These are phyloP conservation scores for Caprella mutica DNA, from an alignment of 2,888 invertebrate species.

Conservation along the genomic window DNA sequence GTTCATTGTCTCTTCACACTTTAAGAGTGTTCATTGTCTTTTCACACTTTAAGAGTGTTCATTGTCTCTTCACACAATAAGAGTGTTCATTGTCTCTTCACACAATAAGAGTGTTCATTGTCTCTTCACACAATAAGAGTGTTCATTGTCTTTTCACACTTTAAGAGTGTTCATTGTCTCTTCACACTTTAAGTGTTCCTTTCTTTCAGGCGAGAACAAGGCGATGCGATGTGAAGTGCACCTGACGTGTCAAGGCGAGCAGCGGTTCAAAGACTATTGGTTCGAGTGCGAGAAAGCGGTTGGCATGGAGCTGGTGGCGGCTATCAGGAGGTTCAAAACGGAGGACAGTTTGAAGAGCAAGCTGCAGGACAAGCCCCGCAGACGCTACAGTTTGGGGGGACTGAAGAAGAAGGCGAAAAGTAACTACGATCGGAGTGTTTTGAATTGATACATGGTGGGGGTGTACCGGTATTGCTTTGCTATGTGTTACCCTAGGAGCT, in stretches of 20 bases:
- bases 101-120: no score
- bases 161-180: not conserved
- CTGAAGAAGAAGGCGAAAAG: not conserved
- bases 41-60: no score
- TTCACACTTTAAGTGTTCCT: not conserved
- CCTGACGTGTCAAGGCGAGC: constrained; percentile 27
- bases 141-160: no score
- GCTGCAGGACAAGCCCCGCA: constrained; percentile 7
- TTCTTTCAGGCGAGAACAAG: not conserved
- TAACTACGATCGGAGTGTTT: no score
- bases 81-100: no score
- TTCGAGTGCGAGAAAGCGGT: constrained; percentile 21
- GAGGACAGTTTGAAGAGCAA: constrained; percentile 1
- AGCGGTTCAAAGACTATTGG: constrained; percentile 29
- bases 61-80: no score
- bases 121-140: no score
- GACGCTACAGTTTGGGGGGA: constrained; percentile 6
- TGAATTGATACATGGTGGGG: no score
- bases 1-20: no score
- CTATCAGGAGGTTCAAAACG: not conserved
- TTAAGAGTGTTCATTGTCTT: no score
- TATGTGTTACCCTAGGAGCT: no score
- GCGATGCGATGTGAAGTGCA: constrained; percentile 10
- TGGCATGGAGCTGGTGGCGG: not conserved
- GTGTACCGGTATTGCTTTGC: no score